Evolutionary conservation across 2,888 invertebrate species (phyloP).

Genomic region (Phania funesta): DNA sequence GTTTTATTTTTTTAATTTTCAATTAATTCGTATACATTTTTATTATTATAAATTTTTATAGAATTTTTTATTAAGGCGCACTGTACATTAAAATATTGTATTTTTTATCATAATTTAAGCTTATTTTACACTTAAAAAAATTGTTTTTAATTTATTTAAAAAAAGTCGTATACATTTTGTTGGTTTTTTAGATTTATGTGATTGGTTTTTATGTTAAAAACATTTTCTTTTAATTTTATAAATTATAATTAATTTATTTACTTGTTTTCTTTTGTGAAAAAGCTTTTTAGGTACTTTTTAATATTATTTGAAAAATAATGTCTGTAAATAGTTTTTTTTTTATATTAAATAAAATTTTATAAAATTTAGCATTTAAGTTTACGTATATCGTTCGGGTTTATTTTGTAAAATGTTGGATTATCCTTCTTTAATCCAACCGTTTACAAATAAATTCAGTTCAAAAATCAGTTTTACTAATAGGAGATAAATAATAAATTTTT

Average conservation of each 20-base stretch:
- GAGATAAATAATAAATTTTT: conserved; percentile 5
- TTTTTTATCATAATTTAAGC: conserved; percentile 50
- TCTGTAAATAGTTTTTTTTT: conserved; percentile 44
- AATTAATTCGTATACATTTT: conserved; percentile 65
- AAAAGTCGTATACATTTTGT: conserved; percentile 78
- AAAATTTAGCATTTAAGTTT: conserved; percentile 61
- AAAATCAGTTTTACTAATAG: conserved; percentile 69
- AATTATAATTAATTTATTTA: conserved; percentile 34
- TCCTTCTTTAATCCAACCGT: not conserved
- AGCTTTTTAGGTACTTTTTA: conserved; percentile 64
- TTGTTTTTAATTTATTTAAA: conserved; percentile 58
- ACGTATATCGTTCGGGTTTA: conserved; percentile 65
- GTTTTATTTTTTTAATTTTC: conserved; percentile 48
- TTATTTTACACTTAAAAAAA: conserved; percentile 69
- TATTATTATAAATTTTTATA: conserved; percentile 19
- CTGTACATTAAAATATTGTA: conserved; percentile 65
- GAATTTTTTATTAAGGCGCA: conserved; percentile 64
- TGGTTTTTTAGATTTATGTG: conserved; percentile 59
- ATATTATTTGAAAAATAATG: conserved; percentile 50
- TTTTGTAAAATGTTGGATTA: conserved; percentile 31
- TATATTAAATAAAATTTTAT: conserved; percentile 35
- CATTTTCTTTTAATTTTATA: conserved; percentile 21
- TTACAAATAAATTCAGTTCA: conserved; percentile 75
- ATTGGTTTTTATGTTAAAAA: conserved; percentile 38
- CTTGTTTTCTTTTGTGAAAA: conserved; percentile 45